Evolutionary conservation across 1,140 invertebrate genomes (phyloP), one percentile per base, ranked within the genome.

Genomic region (Drosophila arizonae): DNA sequence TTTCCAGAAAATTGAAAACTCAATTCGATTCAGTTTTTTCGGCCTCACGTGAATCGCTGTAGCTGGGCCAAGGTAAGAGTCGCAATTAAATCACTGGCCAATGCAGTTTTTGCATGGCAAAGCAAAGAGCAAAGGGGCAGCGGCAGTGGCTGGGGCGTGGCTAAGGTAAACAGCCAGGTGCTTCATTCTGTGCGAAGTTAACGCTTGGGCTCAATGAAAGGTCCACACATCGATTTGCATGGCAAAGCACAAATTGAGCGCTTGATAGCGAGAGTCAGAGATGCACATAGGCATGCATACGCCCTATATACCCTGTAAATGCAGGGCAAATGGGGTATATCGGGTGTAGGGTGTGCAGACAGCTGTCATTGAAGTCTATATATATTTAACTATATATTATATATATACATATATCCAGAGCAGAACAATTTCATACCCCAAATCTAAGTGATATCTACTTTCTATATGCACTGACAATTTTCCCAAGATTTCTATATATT

Each of bases 61-160:
- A 71, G 77, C 63, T 69, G 80, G 79, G 81, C 77, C 84, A 87
- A 87, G 84, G 84, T 88, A 70, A 88, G 76, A 51, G 39, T 26
- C 41, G 54, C 45, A 61, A 24, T 58, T 58, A 61, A 57, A 67
- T 6, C 3, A 41, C 52, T 58, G 56, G 51, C 33, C 58, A 71
- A 68, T 70, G 58, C 67, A 66, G 50, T 72, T 72, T 81, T 62
- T 69, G 78, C 70, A 57, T 55, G 56, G 62, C 55, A 50, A 60
- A 87, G 82, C 79, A 68, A 6, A 9, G 52, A 9, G 15, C 10
- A 5, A 11, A 26, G 26, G 4, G 39, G 13, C 24, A 39, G 11
- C 11, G 6, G 39, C 39, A 41, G 24, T 3, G 33, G 55, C 1
- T 28, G 24, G 24, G 11, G 2, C 2, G 15, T 6, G 54, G 17